phyloP scores from a whole-genome alignment of 1,140 invertebrate species.

The Trichonephila clavipes region DNA sequence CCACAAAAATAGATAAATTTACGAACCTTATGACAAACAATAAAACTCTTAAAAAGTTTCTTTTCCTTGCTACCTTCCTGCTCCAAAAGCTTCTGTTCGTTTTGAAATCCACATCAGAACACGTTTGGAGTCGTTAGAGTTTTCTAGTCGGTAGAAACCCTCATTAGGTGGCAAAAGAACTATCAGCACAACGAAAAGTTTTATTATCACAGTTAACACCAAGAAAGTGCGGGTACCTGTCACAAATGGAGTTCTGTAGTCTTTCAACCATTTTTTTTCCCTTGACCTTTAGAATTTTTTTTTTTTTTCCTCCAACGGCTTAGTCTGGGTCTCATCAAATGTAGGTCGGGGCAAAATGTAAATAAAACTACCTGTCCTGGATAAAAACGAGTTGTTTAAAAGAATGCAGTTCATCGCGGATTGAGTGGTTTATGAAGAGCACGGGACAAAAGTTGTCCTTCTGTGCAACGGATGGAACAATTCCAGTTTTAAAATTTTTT shows the following conservation, averaged over 20 bases:
- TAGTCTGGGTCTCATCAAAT: slow-evolving; percentile 25
- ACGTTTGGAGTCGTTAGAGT: neutral
- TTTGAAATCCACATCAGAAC: neutral
- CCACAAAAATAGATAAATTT: too few species aligned
- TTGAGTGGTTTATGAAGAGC: slow-evolving; percentile 1
- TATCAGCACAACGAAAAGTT: neutral
- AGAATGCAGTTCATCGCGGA: neutral
- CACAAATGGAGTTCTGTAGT: neutral
- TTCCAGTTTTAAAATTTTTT: too few species aligned
- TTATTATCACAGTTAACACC: slow-evolving; percentile 17
- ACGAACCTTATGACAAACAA: too few species aligned
- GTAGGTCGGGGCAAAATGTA: slow-evolving; percentile 17
- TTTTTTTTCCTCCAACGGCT: slow-evolving; percentile 11
- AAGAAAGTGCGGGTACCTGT: slow-evolving; percentile 27
- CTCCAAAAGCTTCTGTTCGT: too few species aligned
- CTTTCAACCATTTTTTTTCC: neutral
- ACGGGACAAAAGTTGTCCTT: neutral
- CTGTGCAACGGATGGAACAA: neutral
- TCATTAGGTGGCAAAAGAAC: neutral
- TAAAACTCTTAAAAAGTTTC: too few species aligned
- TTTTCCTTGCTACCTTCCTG: too few species aligned
- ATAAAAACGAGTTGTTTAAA: slow-evolving; percentile 25
- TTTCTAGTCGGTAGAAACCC: neutral
- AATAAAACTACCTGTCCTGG: neutral
- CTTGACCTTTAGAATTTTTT: neutral